Conservation (phyloP, 2,797 vertebrate species). For the Adelosebastes latens region DNA sequence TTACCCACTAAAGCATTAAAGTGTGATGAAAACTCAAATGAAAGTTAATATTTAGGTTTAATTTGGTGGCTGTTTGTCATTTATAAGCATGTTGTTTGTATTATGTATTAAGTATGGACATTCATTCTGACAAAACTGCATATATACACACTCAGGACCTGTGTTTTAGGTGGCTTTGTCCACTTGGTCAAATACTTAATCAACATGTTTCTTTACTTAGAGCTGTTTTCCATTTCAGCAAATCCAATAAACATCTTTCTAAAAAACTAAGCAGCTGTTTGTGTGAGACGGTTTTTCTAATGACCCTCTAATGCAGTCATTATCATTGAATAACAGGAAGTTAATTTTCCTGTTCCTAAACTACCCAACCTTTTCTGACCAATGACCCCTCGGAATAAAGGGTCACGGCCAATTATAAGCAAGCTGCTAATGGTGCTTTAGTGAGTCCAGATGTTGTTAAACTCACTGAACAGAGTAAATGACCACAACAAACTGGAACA, state of each 20-base stretch:
- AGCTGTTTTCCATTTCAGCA: conserved; percentile 27
- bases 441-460: conserved; percentile 74
- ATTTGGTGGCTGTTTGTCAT: conserved; percentile 3
- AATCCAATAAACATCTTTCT: neutral
- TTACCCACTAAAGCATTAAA: conserved; percentile 13
- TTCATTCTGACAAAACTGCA: neutral
- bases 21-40: neutral
- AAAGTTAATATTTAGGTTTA: conserved; percentile 10
- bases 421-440: conserved; percentile 74
- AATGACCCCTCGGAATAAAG: conserved; percentile 76
- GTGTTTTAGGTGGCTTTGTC: conserved; percentile 8
- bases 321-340: conserved; percentile 85
- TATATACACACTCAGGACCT: neutral
- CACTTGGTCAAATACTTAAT: conserved; percentile 5
- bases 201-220: neutral
- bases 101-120: neutral
- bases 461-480: conserved; percentile 38
- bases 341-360: conserved; percentile 81
- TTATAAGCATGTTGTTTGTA: neutral
- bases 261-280: conserved; percentile 30
- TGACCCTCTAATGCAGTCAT: conserved; percentile 74
- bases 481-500: conserved; percentile 36
- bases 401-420: conserved; percentile 80
- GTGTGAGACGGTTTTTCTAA: conserved; percentile 52
- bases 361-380: conserved; percentile 76